Conservation (phyloP, 2,888 invertebrate species). For the Dasypolia templi region DNA sequence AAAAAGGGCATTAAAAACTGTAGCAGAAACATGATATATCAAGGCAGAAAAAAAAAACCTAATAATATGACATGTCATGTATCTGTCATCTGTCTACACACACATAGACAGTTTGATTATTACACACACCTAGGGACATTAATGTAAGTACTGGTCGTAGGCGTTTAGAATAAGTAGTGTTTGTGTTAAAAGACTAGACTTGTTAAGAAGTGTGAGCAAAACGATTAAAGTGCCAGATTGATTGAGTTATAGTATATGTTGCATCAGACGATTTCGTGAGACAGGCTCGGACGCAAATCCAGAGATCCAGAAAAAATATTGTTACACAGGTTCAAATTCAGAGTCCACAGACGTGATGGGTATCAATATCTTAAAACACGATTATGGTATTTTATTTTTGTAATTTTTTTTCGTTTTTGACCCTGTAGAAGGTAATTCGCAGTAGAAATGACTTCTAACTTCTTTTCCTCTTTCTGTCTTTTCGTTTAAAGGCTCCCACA, state of each 20-base stretch:
- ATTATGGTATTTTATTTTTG: too few species aligned
- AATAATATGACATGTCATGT: constrained; percentile 50
- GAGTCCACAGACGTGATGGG: too few species aligned
- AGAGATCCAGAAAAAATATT: not conserved
- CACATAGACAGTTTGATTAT: not conserved
- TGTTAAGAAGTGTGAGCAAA: not conserved
- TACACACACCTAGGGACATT: constrained; percentile 10
- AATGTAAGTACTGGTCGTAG: constrained; percentile 13
- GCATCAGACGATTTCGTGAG: too few species aligned
- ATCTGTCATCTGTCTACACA: constrained; percentile 40
- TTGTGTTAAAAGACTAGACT: not conserved
- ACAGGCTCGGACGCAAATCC: too few species aligned
- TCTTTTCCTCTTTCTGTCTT: too few species aligned
- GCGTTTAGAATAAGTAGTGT: not conserved
- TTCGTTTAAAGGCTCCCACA: too few species aligned
- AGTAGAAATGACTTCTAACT: not conserved
- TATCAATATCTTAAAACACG: too few species aligned
- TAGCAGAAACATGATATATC: too few species aligned
- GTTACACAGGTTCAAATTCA: too few species aligned
- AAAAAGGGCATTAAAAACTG: constrained; percentile 22
- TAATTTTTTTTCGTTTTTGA: too few species aligned
- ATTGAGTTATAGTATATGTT: not conserved
- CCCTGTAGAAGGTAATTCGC: not conserved
- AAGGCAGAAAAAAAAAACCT: too few species aligned
- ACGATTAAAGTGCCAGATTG: not conserved